A percentile compares a stretch with the other conserved stretches of the same genome.
These are phyloP conservation scores for Larimichthys crocea DNA, from an alignment of 2,113 vertebrate species.

Conservation along the genomic window DNA sequence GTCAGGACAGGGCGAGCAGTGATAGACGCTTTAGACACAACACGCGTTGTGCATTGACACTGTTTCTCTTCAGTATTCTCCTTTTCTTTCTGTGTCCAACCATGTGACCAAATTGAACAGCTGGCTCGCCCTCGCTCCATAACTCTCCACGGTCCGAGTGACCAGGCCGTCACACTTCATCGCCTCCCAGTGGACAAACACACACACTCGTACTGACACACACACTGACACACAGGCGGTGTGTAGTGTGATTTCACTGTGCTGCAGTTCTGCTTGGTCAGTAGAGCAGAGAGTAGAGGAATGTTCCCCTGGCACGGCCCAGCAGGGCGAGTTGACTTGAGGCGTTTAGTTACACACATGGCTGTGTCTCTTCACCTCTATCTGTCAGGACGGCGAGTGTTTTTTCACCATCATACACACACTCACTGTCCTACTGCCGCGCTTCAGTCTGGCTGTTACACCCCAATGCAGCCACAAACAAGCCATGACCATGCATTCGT, in stretches of 20 bases:
- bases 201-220: slow-evolving; percentile 47
- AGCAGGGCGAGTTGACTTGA: slow-evolving; percentile 57
- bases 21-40: slow-evolving; percentile 35
- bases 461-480: slow-evolving; percentile 44
- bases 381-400: slow-evolving; percentile 51
- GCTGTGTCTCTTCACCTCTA: slow-evolving; percentile 67
- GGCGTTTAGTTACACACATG: slow-evolving; percentile 69
- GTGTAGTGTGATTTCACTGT: slow-evolving; percentile 50
- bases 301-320: slow-evolving; percentile 65
- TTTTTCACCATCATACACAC: slow-evolving; percentile 43
- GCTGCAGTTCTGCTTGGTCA: slow-evolving; percentile 71
- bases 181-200: slow-evolving; percentile 64
- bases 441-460: slow-evolving; percentile 36
- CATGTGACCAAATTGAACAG: slow-evolving; percentile 75
- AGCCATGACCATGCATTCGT: slow-evolving; percentile 24
- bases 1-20: slow-evolving; percentile 34
- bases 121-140: slow-evolving; percentile 72
- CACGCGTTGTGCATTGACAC: slow-evolving; percentile 40
- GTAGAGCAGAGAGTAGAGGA: slow-evolving; percentile 71
- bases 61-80: slow-evolving; percentile 54
- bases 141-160: slow-evolving; percentile 70
- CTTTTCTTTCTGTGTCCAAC: slow-evolving; percentile 56
- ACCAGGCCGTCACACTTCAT: slow-evolving; percentile 72
- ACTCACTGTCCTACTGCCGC: slow-evolving; percentile 30
- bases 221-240: slow-evolving; percentile 7